Conservation (phyloP, 2,888 invertebrate species). For the Tridacna gigas region DNA sequence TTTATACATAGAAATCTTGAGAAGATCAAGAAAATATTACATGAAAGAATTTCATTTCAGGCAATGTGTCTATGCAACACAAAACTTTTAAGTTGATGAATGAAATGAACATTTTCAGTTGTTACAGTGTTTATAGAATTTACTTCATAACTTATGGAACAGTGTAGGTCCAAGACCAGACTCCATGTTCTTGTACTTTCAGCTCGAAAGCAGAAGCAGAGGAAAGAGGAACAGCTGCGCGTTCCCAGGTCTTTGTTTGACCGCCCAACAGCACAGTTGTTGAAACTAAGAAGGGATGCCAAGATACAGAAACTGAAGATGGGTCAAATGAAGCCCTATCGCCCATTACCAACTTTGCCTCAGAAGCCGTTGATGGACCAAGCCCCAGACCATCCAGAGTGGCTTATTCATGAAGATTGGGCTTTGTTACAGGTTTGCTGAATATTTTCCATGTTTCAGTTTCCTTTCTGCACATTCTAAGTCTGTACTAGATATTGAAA, state of each 20-base stretch:
- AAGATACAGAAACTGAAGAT: conserved; percentile 89
- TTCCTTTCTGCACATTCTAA: too few relatives aligned
- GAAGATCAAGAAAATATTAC: too few relatives aligned
- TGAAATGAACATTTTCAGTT: too few relatives aligned
- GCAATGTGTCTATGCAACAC: too few relatives aligned
- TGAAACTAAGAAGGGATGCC: conserved; percentile 91
- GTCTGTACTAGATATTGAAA: too few relatives aligned
- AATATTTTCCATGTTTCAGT: background rate
- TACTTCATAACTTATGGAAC: too few relatives aligned
- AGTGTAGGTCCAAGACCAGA: too few relatives aligned
- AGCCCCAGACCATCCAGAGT: conserved; percentile 90
- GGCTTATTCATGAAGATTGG: conserved; percentile 96
- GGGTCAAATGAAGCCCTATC: conserved; percentile 76
- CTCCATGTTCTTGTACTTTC: conserved; percentile 36
- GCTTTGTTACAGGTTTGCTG: conserved; percentile 89
- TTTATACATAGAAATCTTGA: too few relatives aligned
- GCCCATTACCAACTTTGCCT: conserved; percentile 69
- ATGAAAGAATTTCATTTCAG: too few relatives aligned
- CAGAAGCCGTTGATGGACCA: conserved; percentile 74
- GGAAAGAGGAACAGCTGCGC: conserved; percentile 91
- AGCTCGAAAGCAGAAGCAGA: conserved; percentile 85
- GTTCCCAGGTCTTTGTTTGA: conserved; percentile 94
- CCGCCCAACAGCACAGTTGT: conserved; percentile 90
- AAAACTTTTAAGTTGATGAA: too few relatives aligned
- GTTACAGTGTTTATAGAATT: too few relatives aligned